Conservation (phyloP, 2,888 invertebrate genomes). For the Asteroscopus sphinx region DNA sequence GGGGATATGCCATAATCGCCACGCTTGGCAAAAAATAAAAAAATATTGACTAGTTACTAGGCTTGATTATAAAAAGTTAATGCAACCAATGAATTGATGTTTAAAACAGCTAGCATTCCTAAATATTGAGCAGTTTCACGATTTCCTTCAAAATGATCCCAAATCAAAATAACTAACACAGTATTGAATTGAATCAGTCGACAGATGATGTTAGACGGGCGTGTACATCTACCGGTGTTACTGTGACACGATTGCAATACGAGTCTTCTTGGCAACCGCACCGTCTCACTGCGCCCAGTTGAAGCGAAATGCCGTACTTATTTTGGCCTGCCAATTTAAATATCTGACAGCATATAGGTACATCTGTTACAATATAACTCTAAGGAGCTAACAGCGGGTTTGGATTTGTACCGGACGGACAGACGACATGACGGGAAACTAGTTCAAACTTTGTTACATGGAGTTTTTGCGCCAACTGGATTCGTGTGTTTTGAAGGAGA, state of each 20-base stretch:
- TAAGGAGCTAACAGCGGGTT: constrained; percentile 62
- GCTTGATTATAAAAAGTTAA: constrained; percentile 10
- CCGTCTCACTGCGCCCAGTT: constrained; percentile 81
- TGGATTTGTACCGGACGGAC: constrained; percentile 66
- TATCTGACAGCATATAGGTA: constrained; percentile 72
- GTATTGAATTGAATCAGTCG: constrained; percentile 34
- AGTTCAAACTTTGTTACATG: constrained; percentile 53
- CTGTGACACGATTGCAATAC: constrained; percentile 83
- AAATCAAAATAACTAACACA: constrained; percentile 25
- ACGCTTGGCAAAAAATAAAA: too few species aligned
- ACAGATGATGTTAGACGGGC: constrained; percentile 49
- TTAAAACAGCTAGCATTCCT: constrained; percentile 17
- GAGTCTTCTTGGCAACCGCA: constrained; percentile 85
- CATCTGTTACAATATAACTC: constrained; percentile 65
- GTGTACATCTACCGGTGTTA: constrained; percentile 55
- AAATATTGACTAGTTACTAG: background rate
- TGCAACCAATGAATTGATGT: constrained; percentile 5
- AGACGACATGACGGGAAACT: constrained; percentile 63
- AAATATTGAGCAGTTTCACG: constrained; percentile 1
- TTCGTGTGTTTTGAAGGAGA: constrained; percentile 61
- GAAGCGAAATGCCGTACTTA: constrained; percentile 89
- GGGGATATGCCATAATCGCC: too few species aligned
- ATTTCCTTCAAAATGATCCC: constrained; percentile 19
- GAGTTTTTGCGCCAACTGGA: constrained; percentile 71
- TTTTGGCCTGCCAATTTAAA: constrained; percentile 89